These are phyloP conservation scores for Elgaria multicarinata DNA, from an alignment of 2,113 vertebrate genomes.

Conservation along the genomic window DNA sequence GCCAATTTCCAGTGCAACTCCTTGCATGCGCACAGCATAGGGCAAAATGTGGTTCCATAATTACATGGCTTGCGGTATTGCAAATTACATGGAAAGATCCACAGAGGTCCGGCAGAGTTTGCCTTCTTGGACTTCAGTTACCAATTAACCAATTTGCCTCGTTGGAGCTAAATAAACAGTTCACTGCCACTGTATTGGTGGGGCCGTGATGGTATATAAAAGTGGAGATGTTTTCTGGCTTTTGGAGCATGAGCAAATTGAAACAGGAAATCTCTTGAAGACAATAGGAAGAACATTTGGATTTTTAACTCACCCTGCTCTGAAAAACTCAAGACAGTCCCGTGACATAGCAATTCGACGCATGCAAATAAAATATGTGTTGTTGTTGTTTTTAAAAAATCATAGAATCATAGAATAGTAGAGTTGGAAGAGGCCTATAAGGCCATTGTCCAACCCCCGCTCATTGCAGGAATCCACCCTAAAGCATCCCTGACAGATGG, in stretches of 20 bases:
- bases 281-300: too few species aligned
- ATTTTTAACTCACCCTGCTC: too few species aligned
- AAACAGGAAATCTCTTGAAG: neutral
- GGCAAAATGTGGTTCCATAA: neutral
- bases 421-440: too few species aligned
- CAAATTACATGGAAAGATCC: neutral
- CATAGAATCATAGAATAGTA: too few species aligned
- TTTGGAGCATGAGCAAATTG: neutral
- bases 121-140: neutral
- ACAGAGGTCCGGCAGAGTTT: neutral
- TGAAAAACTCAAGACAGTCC: too few species aligned
- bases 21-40: neutral
- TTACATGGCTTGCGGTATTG: neutral
- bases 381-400: too few species aligned
- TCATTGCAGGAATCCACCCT: too few species aligned
- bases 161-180: neutral
- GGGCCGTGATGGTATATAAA: neutral
- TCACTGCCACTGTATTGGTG: neutral
- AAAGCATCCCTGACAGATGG: too few species aligned
- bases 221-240: neutral
- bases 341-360: too few species aligned
- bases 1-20: neutral
- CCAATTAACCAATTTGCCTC: neutral
- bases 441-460: too few species aligned
- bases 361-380: too few species aligned